Percentiles rank a stretch among this genome's conserved stretches.
Conservation (phyloP, 2,113 vertebrate genomes). For the Prionailurus bengalensis region DNA sequence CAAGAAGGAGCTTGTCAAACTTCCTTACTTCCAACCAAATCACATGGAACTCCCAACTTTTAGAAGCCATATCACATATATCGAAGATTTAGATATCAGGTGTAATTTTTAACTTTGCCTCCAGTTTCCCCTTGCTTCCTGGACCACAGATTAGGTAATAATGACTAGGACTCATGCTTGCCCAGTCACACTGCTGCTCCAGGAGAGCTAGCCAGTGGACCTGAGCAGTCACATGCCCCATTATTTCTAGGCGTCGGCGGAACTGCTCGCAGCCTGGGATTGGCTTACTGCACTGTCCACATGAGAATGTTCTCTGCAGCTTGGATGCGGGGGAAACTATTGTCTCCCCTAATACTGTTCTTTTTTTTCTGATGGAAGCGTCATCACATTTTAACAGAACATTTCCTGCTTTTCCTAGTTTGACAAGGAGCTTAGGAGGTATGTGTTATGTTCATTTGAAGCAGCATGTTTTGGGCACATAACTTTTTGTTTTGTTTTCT, state of each 20-base stretch:
- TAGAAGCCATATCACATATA: not conserved
- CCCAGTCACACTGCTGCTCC: not conserved
- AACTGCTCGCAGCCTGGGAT: not conserved
- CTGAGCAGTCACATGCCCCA: not conserved
- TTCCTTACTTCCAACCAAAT: not conserved
- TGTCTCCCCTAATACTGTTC: not conserved
- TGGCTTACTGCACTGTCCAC: not conserved
- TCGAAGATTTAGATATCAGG: not conserved
- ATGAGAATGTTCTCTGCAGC: not conserved
- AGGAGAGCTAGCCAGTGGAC: not conserved
- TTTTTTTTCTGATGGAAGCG: not conserved
- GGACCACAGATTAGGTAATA: not conserved
- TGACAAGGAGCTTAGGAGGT: not conserved
- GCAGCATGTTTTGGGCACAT: not conserved
- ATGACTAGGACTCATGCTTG: not conserved
- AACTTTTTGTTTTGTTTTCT: not conserved
- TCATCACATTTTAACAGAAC: not conserved
- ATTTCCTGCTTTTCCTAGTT: not conserved
- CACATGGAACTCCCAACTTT: not conserved
- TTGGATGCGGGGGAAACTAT: not conserved
- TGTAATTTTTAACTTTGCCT: not conserved
- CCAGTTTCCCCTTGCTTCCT: not conserved
- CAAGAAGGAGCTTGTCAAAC: not conserved
- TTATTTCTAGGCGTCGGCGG: not conserved
- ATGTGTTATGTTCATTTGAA: not conserved